These are phyloP conservation scores for Agrotis ipsilon DNA, from an alignment of 2,888 invertebrate genomes.

Conservation along the genomic window DNA sequence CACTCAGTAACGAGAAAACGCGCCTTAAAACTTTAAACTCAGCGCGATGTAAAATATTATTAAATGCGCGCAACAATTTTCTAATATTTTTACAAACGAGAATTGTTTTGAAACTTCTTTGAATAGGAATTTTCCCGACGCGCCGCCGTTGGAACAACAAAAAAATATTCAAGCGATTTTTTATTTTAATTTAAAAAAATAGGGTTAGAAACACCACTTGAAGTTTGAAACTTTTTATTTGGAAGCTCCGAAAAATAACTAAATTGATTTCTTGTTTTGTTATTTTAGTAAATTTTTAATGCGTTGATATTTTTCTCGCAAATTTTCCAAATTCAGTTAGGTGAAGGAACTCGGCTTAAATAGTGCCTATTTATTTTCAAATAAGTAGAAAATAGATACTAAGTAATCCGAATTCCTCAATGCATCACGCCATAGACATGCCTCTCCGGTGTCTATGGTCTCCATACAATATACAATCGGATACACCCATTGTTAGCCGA, in stretches of 20 bases:
- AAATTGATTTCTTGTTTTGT: constrained; percentile 27
- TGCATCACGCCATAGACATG: background rate
- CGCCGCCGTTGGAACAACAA: constrained; percentile 34
- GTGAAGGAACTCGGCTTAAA: no score
- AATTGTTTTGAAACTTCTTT: constrained; percentile 80
- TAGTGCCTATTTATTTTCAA: no score
- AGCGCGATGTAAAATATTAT: constrained; percentile 82
- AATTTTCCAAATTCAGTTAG: background rate
- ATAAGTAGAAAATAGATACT: no score
- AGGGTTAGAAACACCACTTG: constrained; percentile 59
- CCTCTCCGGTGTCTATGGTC: constrained; percentile 3
- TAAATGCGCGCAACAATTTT: constrained; percentile 84
- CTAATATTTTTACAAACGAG: constrained; percentile 80
- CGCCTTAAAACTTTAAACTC: constrained; percentile 87
- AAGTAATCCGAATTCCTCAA: background rate
- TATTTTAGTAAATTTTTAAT: constrained; percentile 14
- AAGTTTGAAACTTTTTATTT: constrained; percentile 50
- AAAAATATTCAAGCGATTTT: constrained; percentile 47
- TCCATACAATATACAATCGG: constrained; percentile 28
- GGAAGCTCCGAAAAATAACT: constrained; percentile 10
- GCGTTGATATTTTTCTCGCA: background rate
- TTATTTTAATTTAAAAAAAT: constrained; percentile 63
- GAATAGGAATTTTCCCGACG: constrained; percentile 69
- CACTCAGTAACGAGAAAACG: constrained; percentile 85
- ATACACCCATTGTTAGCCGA: constrained; percentile 46